Conservation (phyloP, 2,888 invertebrate species). For the Cyclophora punctaria region DNA sequence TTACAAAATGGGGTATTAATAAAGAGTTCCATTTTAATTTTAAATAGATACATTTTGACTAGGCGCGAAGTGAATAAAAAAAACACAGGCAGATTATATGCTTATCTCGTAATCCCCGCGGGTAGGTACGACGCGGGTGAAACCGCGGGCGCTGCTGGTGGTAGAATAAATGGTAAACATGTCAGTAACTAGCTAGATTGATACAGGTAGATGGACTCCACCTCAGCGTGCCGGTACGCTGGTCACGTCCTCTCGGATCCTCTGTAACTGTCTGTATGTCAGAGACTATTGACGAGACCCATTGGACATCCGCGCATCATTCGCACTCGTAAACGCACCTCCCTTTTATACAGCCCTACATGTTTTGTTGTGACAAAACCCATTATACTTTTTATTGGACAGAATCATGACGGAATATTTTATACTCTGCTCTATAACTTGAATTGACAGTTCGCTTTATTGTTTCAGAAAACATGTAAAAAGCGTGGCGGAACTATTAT, state of each 20-base stretch:
- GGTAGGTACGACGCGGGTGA: too few relatives aligned
- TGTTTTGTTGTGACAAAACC: constrained; percentile 32
- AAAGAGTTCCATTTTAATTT: too few relatives aligned
- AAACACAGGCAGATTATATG: too few relatives aligned
- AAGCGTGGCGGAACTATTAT: constrained; percentile 68
- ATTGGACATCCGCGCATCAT: constrained; percentile 36
- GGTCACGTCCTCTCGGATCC: constrained; percentile 54
- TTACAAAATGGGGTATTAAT: too few relatives aligned
- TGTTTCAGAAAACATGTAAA: constrained; percentile 55
- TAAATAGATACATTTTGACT: too few relatives aligned
- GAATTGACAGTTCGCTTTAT: constrained; percentile 29
- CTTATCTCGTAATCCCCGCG: too few relatives aligned
- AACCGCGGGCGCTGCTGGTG: too few relatives aligned
- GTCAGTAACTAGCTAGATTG: too few relatives aligned
- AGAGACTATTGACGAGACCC: constrained; percentile 37
- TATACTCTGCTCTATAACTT: constrained; percentile 26
- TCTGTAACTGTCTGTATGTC: constrained; percentile 33
- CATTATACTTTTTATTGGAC: constrained; percentile 36
- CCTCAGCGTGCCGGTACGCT: constrained; percentile 19
- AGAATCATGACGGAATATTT: constrained; percentile 8
- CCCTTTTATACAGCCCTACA: constrained; percentile 37
- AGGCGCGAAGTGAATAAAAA: too few relatives aligned
- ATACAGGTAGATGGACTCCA: too few relatives aligned
- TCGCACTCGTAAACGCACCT: constrained; percentile 41
- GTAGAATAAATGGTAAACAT: too few relatives aligned